Conservation (phyloP, 2,113 vertebrate genomes). For the Notarius lentiginosus region DNA sequence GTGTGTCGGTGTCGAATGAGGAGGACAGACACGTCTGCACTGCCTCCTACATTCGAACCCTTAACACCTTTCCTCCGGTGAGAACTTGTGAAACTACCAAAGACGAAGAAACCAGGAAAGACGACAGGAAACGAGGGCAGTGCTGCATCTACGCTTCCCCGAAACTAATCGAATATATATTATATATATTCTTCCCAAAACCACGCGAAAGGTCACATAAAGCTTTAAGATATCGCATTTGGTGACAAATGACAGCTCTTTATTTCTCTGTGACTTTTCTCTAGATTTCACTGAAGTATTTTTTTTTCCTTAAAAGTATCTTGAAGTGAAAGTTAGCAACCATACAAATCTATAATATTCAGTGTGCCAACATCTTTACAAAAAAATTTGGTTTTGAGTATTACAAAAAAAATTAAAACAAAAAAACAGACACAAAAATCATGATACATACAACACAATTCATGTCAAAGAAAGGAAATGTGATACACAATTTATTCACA, state of each 20-base stretch:
- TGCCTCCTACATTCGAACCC: neutral
- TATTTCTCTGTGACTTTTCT: conserved; percentile 52
- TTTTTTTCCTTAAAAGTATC: conserved; percentile 55
- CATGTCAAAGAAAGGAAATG: conserved; percentile 85
- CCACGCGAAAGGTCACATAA: conserved; percentile 44
- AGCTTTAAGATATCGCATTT: conserved; percentile 48
- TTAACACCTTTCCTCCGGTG: neutral
- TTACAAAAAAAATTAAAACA: conserved; percentile 56
- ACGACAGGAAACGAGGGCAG: neutral
- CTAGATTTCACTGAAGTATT: conserved; percentile 35
- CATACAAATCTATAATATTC: conserved; percentile 57
- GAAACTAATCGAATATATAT: neutral
- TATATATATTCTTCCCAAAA: neutral
- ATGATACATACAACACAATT: conserved; percentile 92
- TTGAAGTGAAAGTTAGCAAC: conserved; percentile 56
- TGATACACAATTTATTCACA: conserved; percentile 97
- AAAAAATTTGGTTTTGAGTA: conserved; percentile 57
- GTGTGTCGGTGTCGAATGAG: neutral
- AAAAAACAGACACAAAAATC: conserved; percentile 61
- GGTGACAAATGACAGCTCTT: conserved; percentile 53
- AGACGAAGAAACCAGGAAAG: neutral
- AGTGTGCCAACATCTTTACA: conserved; percentile 59
- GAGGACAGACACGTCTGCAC: neutral
- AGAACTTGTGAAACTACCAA: neutral
- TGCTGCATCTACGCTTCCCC: neutral